Evolutionary conservation across 2,113 vertebrate species (phyloP).

Genomic region (Aspidoscelis tigris): DNA sequence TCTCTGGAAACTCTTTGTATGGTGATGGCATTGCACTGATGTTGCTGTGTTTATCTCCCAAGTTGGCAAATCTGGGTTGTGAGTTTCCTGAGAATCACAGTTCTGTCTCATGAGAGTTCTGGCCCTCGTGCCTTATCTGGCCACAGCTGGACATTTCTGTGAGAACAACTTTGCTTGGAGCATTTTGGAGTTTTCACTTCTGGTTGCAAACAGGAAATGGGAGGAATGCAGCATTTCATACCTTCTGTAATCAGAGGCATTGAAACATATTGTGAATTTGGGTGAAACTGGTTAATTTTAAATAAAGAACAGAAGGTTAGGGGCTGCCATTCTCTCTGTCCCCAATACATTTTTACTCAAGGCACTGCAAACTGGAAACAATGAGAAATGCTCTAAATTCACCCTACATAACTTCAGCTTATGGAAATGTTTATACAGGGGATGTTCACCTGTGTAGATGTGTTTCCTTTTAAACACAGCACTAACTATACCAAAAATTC

Average conservation of each 20-base stretch:
- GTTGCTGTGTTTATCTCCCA: background rate
- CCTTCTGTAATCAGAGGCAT: background rate
- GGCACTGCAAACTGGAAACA: background rate
- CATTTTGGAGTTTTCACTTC: constrained; percentile 51
- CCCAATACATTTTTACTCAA: background rate
- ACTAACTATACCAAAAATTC: constrained; percentile 23
- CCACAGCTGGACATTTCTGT: constrained; percentile 55
- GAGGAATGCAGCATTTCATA: constrained; percentile 50
- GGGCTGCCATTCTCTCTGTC: background rate
- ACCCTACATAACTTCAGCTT: background rate
- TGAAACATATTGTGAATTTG: constrained; percentile 33
- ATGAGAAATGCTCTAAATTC: no score
- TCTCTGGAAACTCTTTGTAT: background rate
- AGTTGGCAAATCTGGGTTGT: constrained; percentile 8
- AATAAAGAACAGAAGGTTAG: background rate
- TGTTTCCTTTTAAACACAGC: background rate
- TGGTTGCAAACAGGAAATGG: constrained; percentile 42
- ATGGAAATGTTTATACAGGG: constrained; percentile 14
- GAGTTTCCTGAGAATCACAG: constrained; percentile 54
- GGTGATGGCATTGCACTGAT: background rate
- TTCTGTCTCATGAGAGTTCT: constrained; percentile 61
- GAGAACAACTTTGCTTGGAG: constrained; percentile 35
- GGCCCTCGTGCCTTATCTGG: constrained; percentile 39
- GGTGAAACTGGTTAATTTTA: background rate
- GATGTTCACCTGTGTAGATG: background rate